These are phyloP conservation scores for Seira musarum DNA, from an alignment of 2,888 invertebrate genomes.

Conservation along the genomic window DNA sequence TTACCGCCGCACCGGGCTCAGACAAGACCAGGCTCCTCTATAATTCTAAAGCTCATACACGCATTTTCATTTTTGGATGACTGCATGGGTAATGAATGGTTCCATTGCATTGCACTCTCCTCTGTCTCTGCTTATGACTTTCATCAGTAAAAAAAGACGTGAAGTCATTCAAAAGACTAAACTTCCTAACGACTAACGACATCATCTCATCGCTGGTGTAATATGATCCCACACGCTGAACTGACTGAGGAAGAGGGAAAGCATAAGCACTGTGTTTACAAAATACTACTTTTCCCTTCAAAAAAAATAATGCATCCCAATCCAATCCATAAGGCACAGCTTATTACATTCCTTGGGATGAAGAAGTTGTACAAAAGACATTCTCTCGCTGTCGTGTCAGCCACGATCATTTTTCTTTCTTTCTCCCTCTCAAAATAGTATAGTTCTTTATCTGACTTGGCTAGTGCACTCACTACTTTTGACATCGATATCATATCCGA, in stretches of 20 bases:
- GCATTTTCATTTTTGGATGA: no score
- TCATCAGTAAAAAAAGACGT: constrained; percentile 16
- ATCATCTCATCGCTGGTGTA: background rate
- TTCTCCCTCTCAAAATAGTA: background rate
- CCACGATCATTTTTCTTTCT: background rate
- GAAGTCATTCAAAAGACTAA: constrained; percentile 11
- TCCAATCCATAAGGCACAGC: background rate
- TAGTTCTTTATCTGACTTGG: background rate
- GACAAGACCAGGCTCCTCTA: background rate
- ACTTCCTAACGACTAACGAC: background rate
- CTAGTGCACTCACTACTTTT: no score
- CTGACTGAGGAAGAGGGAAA: background rate
- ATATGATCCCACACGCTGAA: background rate
- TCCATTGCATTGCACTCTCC: background rate
- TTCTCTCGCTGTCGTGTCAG: no score
- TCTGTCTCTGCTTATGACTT: background rate
- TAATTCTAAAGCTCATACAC: no score
- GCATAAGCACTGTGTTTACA: background rate
- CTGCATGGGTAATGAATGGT: background rate
- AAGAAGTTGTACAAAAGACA: background rate
- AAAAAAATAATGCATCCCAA: background rate
- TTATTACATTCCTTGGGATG: background rate
- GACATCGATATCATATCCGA: background rate
- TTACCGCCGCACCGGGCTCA: background rate
- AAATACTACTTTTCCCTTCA: background rate